Base-by-base conservation (phyloP, 2,797 vertebrate species). In the Microchirus variegatus region DNA sequence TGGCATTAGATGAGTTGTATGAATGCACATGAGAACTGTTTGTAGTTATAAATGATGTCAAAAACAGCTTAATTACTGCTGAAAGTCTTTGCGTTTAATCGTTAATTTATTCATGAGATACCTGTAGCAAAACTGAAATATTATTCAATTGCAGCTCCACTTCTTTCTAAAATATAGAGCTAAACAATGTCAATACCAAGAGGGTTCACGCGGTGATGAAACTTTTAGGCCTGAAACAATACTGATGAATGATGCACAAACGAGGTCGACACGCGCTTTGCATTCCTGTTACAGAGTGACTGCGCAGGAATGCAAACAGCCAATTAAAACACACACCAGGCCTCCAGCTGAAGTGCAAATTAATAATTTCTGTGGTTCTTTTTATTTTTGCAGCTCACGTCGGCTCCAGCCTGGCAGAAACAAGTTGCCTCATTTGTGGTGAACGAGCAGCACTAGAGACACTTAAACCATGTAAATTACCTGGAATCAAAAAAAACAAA, bases 271-370 rank as follows among this genome's bases (percentile, higher is more conserved):
- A 16, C n/a, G n/a, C 45, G 55, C 68, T 17, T 1, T 73, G 49
- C 62, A 52, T 59, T 72, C 74, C 73, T 70, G 63, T 78, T 82
- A 68, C n/a, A 22, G 22, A 22, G 22, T 64, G 40, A 67, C 43
- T 53, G 50, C 49, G 13, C 15, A 46, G 44, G 54, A 70, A 77
- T 75, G 75, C 69, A 83, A 82, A 74, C 56, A 82, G 57, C 74
- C 86, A 89, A 89, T 91, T 90, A 90, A 78, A 86, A 73, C 38
- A 72, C 71, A 78, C 59, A 56, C 14, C 36, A 64, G 63, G 59
- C 57, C 41, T 45, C 63, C 61, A 51, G 66, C 35, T 61, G 44
- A 64, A 53, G 63, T 68, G 59, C 49, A 44, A 78, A 79, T 86
- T 46, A 66, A 60, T 82, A 5, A 41, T 88, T 73, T 82, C 87